Percentiles rank a stretch among this genome's conserved stretches.
Conservation (phyloP, 2,888 invertebrate genomes). For the Kryphioiulus occultus region DNA sequence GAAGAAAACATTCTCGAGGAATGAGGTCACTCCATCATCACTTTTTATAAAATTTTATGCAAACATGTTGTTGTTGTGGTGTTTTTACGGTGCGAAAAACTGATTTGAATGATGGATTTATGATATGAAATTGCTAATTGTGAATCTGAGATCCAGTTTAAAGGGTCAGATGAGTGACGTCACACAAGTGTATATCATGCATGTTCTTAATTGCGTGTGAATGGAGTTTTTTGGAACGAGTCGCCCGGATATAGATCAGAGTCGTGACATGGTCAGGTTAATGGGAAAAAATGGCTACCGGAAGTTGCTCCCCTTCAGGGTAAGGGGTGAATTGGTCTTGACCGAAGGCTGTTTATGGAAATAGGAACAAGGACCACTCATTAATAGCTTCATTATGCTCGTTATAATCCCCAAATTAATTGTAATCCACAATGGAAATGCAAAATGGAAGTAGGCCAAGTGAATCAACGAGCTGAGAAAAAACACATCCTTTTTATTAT, state of each 20-base stretch:
- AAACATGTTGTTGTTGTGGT: background rate
- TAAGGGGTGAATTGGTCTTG: background rate
- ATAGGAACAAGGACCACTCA: constrained; percentile 13
- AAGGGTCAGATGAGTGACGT: no score
- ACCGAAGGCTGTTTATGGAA: background rate
- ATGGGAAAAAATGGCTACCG: background rate
- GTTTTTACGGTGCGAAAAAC: background rate
- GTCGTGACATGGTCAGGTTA: background rate
- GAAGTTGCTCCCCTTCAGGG: background rate
- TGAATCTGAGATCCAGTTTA: no score
- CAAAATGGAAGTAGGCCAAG: constrained; percentile 28
- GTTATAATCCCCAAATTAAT: background rate
- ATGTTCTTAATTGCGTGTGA: background rate
- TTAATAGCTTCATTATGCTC: background rate
- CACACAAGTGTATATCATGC: background rate
- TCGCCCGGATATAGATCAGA: background rate
- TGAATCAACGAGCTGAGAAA: background rate
- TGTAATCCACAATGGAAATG: background rate
- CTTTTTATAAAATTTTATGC: background rate
- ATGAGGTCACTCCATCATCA: background rate
- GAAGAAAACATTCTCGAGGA: background rate
- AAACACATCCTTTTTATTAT: no score
- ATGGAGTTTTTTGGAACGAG: background rate
- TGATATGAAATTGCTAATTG: background rate
- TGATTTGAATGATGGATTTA: background rate